phyloP scores from a whole-genome alignment of 2,113 vertebrate genomes.

The Oreochromis tanganicae region DNA sequence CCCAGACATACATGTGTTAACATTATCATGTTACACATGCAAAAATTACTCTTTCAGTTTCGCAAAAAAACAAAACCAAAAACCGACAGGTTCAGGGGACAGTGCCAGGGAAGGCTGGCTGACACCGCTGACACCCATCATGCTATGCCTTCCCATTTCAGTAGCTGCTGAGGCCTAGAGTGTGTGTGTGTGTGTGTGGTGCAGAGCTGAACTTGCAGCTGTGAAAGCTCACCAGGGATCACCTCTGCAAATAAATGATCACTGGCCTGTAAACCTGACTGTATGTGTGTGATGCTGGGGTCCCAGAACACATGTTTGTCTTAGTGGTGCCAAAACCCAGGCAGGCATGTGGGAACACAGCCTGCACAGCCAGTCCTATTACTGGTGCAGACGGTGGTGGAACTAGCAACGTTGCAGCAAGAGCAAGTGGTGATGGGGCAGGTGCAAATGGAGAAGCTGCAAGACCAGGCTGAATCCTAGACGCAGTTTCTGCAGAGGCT shows the following conservation, averaged over 20 bases:
- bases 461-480: neutral
- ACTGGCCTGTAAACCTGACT: neutral
- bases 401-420: neutral
- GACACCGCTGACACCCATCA: neutral
- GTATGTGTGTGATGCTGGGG: neutral
- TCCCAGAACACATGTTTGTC: neutral
- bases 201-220: neutral
- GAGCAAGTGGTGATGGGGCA: neutral
- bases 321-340: neutral
- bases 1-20: neutral
- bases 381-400: neutral
- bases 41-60: neutral
- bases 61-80: neutral
- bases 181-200: no score
- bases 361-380: neutral
- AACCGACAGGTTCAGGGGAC: neutral
- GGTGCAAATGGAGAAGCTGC: neutral
- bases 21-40: neutral
- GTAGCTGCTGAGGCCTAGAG: no score
- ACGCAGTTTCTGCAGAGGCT: neutral
- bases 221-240: neutral
- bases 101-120: neutral
- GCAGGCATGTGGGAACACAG: neutral
- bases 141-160: no score
- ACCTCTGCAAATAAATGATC: neutral